Evolutionary conservation across 2,797 vertebrate genomes (phyloP).

Genomic region (Rachycentron canadum): DNA sequence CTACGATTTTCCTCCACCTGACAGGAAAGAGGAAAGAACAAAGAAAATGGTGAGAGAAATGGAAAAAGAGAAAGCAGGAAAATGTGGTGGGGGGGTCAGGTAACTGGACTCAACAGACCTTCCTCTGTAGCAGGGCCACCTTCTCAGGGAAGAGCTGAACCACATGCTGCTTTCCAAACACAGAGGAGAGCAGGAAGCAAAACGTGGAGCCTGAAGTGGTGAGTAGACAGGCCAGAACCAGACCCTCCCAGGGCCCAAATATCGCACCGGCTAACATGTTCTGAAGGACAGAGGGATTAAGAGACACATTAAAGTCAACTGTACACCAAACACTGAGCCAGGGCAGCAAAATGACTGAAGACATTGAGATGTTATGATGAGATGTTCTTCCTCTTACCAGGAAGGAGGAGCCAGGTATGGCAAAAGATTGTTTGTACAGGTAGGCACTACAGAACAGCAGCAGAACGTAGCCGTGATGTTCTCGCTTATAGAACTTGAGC

Average conservation of each 20-base stretch:
- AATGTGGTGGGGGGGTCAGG: neutral
- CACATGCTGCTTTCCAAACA: constrained; percentile 91
- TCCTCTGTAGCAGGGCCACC: constrained; percentile 90
- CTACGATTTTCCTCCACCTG: constrained; percentile 95
- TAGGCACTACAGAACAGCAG: constrained; percentile 95
- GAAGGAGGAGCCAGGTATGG: constrained; percentile 95
- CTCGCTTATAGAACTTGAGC: constrained; percentile 90
- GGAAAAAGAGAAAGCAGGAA: neutral
- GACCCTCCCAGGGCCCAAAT: constrained; percentile 94
- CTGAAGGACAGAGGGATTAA: constrained; percentile 67
- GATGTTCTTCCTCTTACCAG: constrained; percentile 85
- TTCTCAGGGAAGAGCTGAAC: constrained; percentile 90
- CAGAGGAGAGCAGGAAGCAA: constrained; percentile 92
- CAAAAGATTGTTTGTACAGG: constrained; percentile 97
- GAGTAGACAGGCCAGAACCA: constrained; percentile 90
- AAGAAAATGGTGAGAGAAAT: neutral
- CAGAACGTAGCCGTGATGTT: constrained; percentile 90
- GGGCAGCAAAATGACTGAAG: neutral
- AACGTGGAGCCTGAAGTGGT: constrained; percentile 91
- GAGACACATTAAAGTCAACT: too few relatives aligned
- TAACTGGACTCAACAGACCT: constrained; percentile 80
- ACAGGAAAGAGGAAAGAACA: neutral
- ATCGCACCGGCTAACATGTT: constrained; percentile 94
- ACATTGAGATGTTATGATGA: neutral
- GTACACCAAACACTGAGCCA: too few relatives aligned